Evolutionary conservation across 2,888 invertebrate genomes (phyloP), one percentile per base, ranked within the genome.

Genomic region (Siphonodentalium dalli): DNA sequence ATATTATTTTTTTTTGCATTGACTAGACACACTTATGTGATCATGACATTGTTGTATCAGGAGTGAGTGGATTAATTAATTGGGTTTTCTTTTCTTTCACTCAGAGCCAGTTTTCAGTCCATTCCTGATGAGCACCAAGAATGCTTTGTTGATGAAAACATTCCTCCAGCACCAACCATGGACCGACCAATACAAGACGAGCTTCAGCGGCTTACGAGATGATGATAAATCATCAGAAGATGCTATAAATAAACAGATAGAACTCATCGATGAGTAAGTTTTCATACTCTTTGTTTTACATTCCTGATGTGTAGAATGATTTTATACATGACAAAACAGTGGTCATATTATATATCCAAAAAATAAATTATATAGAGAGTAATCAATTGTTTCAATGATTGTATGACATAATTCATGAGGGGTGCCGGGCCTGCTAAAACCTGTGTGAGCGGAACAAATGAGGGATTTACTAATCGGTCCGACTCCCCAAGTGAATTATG

Each of bases 161-260:
- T 62, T 83, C 23, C 70, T 85, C 21, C 84, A 84, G 46, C 81
- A 83, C 39, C 84, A 84, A 63, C 79, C 80, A 2, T 83, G 83
- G 83, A 72, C 68, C 27, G 60, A 72, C 3, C 56, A 65, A 27
- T 83, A 78, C 63, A 48, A 64, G 61, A 42, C 56, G 26, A 35
- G 48, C 27, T 27, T 58, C 39, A 20, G 41, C 8, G 71, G 68
- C 8, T 56, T 77, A 42, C 57, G 69, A 24, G 75, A 75, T 6
- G 72, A 75, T 21, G 73, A 75, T 39, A 57, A 61, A n/a, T 68
- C 69, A 21, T 50, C 74, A 23, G 65, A 70, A 48, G 66, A 62
- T 26, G 40, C 59, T 26, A 65, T 79, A 52, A 74, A 71, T 44
- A 65, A 71, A 29, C 76, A 79, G 51, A 48, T 80, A n/a, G 47